These are phyloP conservation scores for Corythornis vintsioides DNA, from an alignment of 2,113 vertebrate genomes.

Conservation along the genomic window DNA sequence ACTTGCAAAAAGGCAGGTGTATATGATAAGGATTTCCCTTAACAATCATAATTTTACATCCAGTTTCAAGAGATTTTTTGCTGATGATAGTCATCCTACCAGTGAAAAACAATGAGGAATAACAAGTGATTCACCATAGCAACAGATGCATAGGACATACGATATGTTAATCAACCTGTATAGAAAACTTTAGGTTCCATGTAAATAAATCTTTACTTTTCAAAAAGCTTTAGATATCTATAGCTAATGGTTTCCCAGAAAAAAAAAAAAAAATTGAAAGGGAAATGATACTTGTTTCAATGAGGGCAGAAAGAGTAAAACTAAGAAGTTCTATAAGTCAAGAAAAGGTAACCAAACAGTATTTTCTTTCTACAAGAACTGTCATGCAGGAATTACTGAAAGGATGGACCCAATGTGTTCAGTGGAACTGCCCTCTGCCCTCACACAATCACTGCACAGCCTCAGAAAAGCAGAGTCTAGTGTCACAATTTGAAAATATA, in stretches of 20 bases:
- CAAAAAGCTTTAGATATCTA: background rate
- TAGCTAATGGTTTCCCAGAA: background rate
- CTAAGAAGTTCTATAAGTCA: background rate
- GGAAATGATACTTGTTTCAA: background rate
- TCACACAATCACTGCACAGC: background rate
- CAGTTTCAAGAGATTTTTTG: slow-evolving; percentile 55
- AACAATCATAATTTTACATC: slow-evolving; percentile 14
- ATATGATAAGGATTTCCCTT: slow-evolving; percentile 34
- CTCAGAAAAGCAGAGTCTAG: background rate
- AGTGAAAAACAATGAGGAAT: slow-evolving; percentile 40
- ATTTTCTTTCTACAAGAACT: background rate
- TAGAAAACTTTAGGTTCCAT: background rate
- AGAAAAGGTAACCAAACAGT: background rate
- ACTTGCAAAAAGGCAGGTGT: slow-evolving; percentile 27
- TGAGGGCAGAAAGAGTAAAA: background rate
- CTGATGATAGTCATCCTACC: slow-evolving; percentile 17
- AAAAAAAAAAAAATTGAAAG: background rate
- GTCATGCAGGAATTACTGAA: background rate
- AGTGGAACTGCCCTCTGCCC: background rate
- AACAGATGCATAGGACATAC: background rate
- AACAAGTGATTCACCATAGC: slow-evolving; percentile 40
- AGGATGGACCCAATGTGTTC: background rate
- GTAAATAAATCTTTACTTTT: background rate
- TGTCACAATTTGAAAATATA: background rate
- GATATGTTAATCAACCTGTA: background rate